phyloP scores from a whole-genome alignment of 1,140 invertebrate species.

The Asbolus verrucosus region DNA sequence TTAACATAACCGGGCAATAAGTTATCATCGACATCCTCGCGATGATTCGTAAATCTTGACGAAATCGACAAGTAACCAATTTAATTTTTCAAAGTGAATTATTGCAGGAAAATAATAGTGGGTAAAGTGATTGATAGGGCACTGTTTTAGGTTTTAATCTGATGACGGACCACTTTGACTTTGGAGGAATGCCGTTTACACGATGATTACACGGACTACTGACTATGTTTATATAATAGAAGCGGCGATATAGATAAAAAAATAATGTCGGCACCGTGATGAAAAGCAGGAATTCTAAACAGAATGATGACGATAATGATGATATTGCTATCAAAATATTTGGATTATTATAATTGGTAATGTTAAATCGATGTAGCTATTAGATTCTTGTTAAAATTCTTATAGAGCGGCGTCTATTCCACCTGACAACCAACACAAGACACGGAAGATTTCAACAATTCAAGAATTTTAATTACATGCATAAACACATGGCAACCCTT shows the following conservation, averaged over 20 bases:
- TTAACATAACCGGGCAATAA: constrained; percentile 35
- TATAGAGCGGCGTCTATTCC: not conserved
- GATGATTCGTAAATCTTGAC: constrained; percentile 37
- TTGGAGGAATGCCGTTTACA: constrained; percentile 6
- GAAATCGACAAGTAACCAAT: constrained; percentile 34
- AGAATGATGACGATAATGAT: constrained; percentile 18
- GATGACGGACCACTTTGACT: constrained; percentile 16
- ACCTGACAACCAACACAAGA: not conserved
- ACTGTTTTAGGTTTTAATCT: constrained; percentile 18
- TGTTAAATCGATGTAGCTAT: constrained; percentile 33
- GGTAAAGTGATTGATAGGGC: constrained; percentile 26
- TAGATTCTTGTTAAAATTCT: constrained; percentile 29
- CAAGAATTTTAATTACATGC: constrained; percentile 5
- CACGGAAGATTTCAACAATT: constrained; percentile 2
- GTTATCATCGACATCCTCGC: constrained; percentile 9
- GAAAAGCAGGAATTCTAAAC: constrained; percentile 20
- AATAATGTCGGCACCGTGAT: constrained; percentile 13
- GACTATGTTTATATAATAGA: constrained; percentile 27
- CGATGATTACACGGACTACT: constrained; percentile 16
- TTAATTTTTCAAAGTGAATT: constrained; percentile 36
- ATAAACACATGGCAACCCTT: no score
- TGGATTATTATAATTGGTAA: constrained; percentile 39
- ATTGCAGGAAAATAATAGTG: constrained; percentile 34
- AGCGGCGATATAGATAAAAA: constrained; percentile 8
- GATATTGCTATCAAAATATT: constrained; percentile 30